Evolutionary conservation across 2,797 vertebrate genomes (phyloP).

Genomic region (Triplophysa yarkandensis): DNA sequence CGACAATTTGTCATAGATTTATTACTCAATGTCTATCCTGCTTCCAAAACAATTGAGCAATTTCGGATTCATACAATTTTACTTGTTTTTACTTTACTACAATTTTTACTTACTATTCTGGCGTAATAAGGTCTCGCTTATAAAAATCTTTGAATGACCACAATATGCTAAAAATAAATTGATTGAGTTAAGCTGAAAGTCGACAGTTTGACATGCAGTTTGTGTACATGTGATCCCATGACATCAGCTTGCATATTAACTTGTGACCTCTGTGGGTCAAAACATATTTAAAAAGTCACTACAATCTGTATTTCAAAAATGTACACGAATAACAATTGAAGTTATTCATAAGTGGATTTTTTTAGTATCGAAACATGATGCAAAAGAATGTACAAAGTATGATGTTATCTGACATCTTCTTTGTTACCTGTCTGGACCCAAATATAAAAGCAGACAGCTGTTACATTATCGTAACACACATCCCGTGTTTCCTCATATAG

Average conservation of each 20-base stretch:
- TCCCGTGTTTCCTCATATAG: constrained; percentile 65
- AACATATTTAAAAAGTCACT: background rate
- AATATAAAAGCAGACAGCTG: constrained; percentile 43
- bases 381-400: background rate
- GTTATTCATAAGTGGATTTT: too few relatives aligned
- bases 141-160: background rate
- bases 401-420: background rate
- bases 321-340: background rate
- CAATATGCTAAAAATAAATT: constrained; percentile 8
- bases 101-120: too few relatives aligned
- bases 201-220: background rate
- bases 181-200: background rate
- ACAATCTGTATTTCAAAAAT: background rate
- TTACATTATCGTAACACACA: constrained; percentile 63
- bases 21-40: too few relatives aligned
- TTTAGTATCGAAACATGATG: too few relatives aligned
- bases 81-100: too few relatives aligned
- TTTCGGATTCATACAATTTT: too few relatives aligned
- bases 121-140: background rate
- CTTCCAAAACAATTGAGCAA: too few relatives aligned
- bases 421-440: constrained; percentile 1
- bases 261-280: constrained; percentile 1
- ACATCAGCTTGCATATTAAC: constrained; percentile 6
- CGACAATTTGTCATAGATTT: background rate
- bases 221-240: background rate